Percentiles rank a stretch among this genome's conserved stretches.
phyloP scores from a whole-genome alignment of 2,888 invertebrate genomes.

The Acanthoscelides obtectus region DNA sequence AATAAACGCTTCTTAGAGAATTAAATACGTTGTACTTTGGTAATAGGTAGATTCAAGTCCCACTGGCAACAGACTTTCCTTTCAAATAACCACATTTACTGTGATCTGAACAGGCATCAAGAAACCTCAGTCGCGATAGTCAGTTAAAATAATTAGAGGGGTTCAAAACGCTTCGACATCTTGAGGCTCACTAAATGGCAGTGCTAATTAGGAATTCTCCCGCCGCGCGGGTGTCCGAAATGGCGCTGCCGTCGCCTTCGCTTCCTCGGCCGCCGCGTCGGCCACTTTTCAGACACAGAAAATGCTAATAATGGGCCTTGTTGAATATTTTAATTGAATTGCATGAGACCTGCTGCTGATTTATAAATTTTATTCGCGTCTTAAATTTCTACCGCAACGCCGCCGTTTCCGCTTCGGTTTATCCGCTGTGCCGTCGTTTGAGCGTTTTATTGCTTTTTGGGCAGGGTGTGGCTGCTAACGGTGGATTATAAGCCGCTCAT shows the following conservation, averaged over 20 bases:
- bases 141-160: too few relatives aligned
- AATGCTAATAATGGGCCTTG: not conserved
- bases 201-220: not conserved
- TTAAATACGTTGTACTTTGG: too few relatives aligned
- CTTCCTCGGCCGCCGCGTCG: too few relatives aligned
- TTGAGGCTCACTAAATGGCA: too few relatives aligned
- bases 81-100: too few relatives aligned
- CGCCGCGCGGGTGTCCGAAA: not conserved
- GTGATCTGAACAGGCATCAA: too few relatives aligned
- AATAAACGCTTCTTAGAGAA: too few relatives aligned
- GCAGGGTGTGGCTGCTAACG: not conserved
- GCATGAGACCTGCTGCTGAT: not conserved
- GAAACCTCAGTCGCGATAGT: too few relatives aligned
- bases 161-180: too few relatives aligned
- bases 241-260: not conserved
- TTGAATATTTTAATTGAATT: not conserved
- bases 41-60: too few relatives aligned
- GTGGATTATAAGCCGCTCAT: not conserved
- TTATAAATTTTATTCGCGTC: not conserved
- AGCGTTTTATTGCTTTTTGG: not conserved
- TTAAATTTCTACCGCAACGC: not conserved
- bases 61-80: too few relatives aligned
- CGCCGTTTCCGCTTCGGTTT: not conserved
- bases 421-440: not conserved
- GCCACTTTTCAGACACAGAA: not conserved